A percentile compares a stretch with the other conserved stretches of the same genome.
phyloP scores from a whole-genome alignment of 2,888 invertebrate species.

The Troilus luridus region DNA sequence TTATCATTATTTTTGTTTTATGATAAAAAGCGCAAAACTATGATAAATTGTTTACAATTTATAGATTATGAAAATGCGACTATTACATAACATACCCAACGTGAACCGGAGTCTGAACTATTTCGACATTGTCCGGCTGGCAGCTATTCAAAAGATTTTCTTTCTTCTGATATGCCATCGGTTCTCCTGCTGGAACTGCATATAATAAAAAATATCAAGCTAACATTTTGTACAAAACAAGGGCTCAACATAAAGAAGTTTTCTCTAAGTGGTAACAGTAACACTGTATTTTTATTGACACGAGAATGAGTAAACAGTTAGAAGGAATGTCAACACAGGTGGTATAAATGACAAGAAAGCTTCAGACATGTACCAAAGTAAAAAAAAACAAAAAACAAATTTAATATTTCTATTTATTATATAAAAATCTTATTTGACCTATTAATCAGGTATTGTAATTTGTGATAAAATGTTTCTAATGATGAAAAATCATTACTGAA shows the following conservation, averaged over 20 bases:
- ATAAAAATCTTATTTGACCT: background rate
- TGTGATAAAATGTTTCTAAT: background rate
- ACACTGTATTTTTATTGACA: background rate
- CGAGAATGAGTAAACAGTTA: background rate
- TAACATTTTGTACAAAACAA: background rate
- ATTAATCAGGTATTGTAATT: background rate
- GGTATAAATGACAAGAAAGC: background rate
- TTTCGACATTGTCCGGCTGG: constrained; percentile 73
- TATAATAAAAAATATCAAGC: background rate
- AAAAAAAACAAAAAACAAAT: background rate
- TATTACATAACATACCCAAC: constrained; percentile 71
- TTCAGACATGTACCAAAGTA: background rate
- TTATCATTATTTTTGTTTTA: constrained; percentile 3
- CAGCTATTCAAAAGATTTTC: constrained; percentile 61
- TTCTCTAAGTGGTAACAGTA: background rate
- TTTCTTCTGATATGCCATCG: constrained; percentile 40
- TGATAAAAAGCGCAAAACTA: background rate
- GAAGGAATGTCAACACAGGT: background rate
- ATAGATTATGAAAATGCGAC: constrained; percentile 35
- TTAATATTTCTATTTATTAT: background rate
- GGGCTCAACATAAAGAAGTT: background rate
- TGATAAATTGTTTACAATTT: constrained; percentile 64
- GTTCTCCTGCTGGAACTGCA: constrained; percentile 50
- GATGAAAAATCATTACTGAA: background rate
- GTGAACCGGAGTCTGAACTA: constrained; percentile 73